These are phyloP conservation scores for Camponotus pennsylvanicus DNA, from an alignment of 1,140 invertebrate genomes.

Conservation along the genomic window DNA sequence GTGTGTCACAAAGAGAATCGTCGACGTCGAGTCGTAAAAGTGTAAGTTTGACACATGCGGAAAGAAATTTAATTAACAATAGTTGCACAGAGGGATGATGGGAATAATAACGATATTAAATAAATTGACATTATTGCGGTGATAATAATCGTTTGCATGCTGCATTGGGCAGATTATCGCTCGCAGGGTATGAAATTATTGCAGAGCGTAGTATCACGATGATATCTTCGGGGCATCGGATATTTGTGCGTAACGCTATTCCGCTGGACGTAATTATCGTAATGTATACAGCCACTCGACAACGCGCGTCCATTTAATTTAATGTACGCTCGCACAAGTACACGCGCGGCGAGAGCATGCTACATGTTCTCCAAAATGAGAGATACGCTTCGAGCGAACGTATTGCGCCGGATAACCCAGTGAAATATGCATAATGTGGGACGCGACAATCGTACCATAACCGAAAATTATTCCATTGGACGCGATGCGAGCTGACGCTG, in stretches of 20 bases:
- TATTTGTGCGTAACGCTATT: conserved; percentile 56
- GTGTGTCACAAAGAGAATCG: neutral
- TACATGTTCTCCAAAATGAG: conserved; percentile 56
- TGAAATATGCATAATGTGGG: conserved; percentile 60
- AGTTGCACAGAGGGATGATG: neutral
- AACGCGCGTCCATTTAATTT: conserved; percentile 72
- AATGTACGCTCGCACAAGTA: conserved; percentile 55
- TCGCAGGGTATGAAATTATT: conserved; percentile 40
- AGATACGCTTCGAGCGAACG: conserved; percentile 48
- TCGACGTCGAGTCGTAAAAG: neutral
- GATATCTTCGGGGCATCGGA: conserved; percentile 48
- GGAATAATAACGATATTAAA: conserved; percentile 8
- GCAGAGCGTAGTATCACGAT: conserved; percentile 55
- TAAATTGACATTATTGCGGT: neutral
- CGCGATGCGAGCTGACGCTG: neutral
- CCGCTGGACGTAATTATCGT: conserved; percentile 68
- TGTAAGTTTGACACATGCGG: neutral
- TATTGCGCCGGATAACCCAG: conserved; percentile 33
- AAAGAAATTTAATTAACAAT: neutral
- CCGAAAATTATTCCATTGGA: conserved; percentile 52
- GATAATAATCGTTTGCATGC: neutral
- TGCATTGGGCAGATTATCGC: conserved; percentile 42
- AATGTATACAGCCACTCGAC: conserved; percentile 57
- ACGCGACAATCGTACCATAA: conserved; percentile 55
- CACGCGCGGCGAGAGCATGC: neutral